Percentiles rank a stretch among this genome's conserved stretches.
These are phyloP conservation scores for Andrena cerasifolii DNA, from an alignment of 1,140 invertebrate species.

Conservation along the genomic window DNA sequence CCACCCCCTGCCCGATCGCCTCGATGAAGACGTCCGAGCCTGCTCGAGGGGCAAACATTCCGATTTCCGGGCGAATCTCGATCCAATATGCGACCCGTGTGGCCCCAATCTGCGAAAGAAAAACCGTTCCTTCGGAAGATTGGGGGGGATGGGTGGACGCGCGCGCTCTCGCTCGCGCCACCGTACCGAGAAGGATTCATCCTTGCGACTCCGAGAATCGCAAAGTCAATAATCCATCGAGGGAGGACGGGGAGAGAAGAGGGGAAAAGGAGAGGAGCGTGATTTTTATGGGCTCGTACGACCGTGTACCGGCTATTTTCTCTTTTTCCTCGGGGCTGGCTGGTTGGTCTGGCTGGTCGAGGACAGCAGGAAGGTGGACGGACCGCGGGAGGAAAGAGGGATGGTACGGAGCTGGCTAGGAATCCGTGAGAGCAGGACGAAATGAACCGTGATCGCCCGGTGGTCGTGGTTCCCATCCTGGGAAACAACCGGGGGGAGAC, in stretches of 20 bases:
- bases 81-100: slow-evolving; percentile 38
- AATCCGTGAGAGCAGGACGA: slow-evolving; percentile 43
- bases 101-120: slow-evolving; percentile 44
- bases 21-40: slow-evolving; percentile 11
- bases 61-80: slow-evolving; percentile 46
- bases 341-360: neutral
- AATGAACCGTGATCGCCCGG: slow-evolving; percentile 67
- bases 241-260: neutral
- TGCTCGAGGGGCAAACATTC: slow-evolving; percentile 15
- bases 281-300: slow-evolving; percentile 67
- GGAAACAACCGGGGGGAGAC: slow-evolving; percentile 44
- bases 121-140: slow-evolving; percentile 20
- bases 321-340: slow-evolving; percentile 28
- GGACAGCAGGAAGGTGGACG: neutral
- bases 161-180: neutral
- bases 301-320: slow-evolving; percentile 61
- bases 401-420: slow-evolving; percentile 16
- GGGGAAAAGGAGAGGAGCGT: slow-evolving; percentile 39
- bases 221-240: slow-evolving; percentile 58
- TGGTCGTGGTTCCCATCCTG: slow-evolving; percentile 56
- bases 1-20: neutral
- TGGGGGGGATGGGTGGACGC: neutral
- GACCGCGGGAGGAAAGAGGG: neutral
- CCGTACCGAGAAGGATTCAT: neutral
- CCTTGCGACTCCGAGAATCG: slow-evolving; percentile 31